Percentiles rank a stretch among this genome's conserved stretches.
Evolutionary conservation across 2,113 vertebrate species (phyloP).

Genomic region (Chaetorhynchus papuensis): DNA sequence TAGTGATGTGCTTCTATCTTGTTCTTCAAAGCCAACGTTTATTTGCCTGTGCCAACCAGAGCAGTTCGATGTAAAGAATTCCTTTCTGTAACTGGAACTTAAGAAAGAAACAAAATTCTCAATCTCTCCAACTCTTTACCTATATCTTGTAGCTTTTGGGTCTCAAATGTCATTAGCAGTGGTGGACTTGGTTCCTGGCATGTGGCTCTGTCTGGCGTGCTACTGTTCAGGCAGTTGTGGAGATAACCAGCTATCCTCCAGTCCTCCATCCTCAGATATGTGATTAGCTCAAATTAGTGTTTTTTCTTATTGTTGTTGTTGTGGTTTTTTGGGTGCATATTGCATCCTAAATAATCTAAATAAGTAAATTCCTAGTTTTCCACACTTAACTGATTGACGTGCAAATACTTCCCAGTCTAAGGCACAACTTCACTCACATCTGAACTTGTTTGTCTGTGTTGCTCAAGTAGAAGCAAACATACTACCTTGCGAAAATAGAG

Average conservation of each 20-base stretch:
- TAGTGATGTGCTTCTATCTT: neutral
- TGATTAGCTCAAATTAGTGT: neutral
- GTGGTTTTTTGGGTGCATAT: neutral
- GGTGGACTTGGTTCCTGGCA: fast-evolving
- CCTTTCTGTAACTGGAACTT: neutral
- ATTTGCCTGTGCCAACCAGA: neutral
- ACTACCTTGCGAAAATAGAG: neutral
- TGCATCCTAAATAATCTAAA: neutral
- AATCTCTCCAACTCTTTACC: neutral
- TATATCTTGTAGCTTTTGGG: neutral
- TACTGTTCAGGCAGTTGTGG: neutral
- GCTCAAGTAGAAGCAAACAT: neutral
- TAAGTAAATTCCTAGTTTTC: neutral
- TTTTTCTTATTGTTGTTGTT: neutral
- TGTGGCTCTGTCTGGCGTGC: fast-evolving
- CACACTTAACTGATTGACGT: neutral
- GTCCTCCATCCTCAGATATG: neutral
- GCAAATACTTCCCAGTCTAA: neutral
- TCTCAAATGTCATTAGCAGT: neutral
- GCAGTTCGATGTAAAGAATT: neutral
- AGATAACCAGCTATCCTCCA: neutral
- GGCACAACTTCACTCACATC: neutral
- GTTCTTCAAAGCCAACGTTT: neutral
- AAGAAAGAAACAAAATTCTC: neutral
- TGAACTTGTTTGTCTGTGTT: neutral